A percentile compares a stretch with the other conserved stretches of the same genome.
phyloP scores from a whole-genome alignment of 1,140 invertebrate genomes.

The Hermetia illucens region DNA sequence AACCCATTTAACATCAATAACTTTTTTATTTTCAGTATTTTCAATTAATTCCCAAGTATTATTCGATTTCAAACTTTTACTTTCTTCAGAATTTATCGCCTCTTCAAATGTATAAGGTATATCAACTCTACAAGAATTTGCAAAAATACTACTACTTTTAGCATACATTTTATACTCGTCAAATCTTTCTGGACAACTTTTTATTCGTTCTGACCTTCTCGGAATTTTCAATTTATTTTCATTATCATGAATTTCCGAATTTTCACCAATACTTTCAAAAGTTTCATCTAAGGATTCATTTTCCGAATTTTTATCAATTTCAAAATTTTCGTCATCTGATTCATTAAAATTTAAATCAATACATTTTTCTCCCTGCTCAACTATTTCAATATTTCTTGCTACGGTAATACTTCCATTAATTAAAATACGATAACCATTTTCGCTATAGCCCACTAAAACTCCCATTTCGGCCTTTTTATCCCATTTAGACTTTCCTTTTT shows the following conservation, averaged over 20 bases:
- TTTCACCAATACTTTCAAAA: too few species aligned
- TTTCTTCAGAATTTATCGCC: constrained; percentile 22
- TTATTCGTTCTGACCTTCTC: too few species aligned
- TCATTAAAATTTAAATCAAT: constrained; percentile 4
- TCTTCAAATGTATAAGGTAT: constrained; percentile 18
- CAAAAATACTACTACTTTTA: constrained; percentile 19
- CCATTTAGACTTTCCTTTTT: constrained; percentile 20
- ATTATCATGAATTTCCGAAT: too few species aligned
- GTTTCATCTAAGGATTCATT: constrained; percentile 11
- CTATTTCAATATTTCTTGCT: constrained; percentile 8
- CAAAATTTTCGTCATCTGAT: constrained; percentile 7
- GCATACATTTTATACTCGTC: too few species aligned
- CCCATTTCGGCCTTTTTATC: constrained; percentile 18
- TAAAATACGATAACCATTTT: constrained; percentile 5
- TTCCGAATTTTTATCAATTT: too few species aligned
- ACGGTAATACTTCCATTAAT: constrained; percentile 7
- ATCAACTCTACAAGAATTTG: constrained; percentile 19
- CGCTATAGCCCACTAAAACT: not conserved
- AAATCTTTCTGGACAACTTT: too few species aligned
- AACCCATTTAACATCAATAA: constrained; percentile 22
- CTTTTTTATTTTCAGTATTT: constrained; percentile 15
- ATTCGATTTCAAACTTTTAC: constrained; percentile 21
- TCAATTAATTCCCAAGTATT: constrained; percentile 26
- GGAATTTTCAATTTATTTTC: too few species aligned
- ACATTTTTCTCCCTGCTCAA: constrained; percentile 5